Conservation (phyloP, 1,140 invertebrate species). For the Onthophagus taurus region DNA sequence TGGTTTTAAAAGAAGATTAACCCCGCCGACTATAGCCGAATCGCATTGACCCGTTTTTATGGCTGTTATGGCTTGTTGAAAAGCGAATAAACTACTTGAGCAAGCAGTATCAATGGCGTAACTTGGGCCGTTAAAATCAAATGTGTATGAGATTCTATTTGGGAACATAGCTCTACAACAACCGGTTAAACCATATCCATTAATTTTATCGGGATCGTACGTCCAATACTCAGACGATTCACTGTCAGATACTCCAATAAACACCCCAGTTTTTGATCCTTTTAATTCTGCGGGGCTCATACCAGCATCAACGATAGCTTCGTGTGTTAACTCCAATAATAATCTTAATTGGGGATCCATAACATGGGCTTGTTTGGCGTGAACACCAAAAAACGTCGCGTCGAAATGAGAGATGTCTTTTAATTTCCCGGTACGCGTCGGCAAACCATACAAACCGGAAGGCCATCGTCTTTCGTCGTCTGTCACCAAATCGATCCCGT, state of each 20-base stretch:
- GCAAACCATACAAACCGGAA: conserved; percentile 68
- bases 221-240: conserved; percentile 81
- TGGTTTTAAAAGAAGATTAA: conserved; percentile 77
- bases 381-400: conserved; percentile 83
- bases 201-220: conserved; percentile 61
- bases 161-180: conserved; percentile 92
- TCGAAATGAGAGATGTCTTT: conserved; percentile 1
- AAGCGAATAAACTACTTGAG: conserved; percentile 81
- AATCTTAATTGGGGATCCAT: conserved; percentile 51
- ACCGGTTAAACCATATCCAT: conserved; percentile 88
- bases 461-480: conserved; percentile 77
- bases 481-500: conserved; percentile 79
- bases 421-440: conserved; percentile 45
- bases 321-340: conserved; percentile 86
- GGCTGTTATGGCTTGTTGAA: conserved; percentile 76
- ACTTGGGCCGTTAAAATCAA: conserved; percentile 86
- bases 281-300: conserved; percentile 69
- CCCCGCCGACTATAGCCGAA: conserved; percentile 83
- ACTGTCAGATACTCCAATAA: conserved; percentile 76
- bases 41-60: conserved; percentile 84
- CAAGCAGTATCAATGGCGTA: conserved; percentile 92
- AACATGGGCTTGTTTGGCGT: conserved; percentile 5
- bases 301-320: conserved; percentile 90
- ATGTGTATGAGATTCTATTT: conserved; percentile 91
- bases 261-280: conserved; percentile 83